Evolutionary conservation across 2,888 invertebrate genomes (phyloP).

Genomic region (Agonopterix arenella): DNA sequence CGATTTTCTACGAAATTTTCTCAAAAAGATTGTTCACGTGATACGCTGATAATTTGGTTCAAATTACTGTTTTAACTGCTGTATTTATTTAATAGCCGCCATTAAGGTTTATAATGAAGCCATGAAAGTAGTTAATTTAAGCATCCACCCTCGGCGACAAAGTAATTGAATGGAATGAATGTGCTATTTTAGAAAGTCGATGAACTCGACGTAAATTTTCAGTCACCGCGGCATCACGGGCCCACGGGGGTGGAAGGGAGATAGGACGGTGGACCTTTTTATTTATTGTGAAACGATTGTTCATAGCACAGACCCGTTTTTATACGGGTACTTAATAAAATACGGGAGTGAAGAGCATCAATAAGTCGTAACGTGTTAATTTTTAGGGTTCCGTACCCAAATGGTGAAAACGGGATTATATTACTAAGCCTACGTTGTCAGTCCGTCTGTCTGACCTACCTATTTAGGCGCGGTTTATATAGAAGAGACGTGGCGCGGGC

Average conservation of each 20-base stretch:
- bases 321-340: conserved; percentile 43
- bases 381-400: too few relatives aligned
- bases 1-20: too few relatives aligned
- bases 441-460: too few relatives aligned
- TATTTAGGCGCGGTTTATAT: too few relatives aligned
- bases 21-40: neutral
- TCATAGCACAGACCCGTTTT: conserved; percentile 32
- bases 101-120: conserved; percentile 8
- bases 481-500: too few relatives aligned
- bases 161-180: conserved; percentile 15
- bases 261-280: conserved; percentile 40
- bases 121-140: conserved; percentile 7
- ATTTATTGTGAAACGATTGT: conserved; percentile 46
- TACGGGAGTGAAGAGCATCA: too few relatives aligned
- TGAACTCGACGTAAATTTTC: conserved; percentile 27
- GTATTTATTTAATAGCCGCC: conserved; percentile 5
- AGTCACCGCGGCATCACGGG: conserved; percentile 21
- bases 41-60: neutral
- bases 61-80: neutral
- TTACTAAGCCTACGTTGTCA: too few relatives aligned
- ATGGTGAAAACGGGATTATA: too few relatives aligned
- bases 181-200: conserved; percentile 23
- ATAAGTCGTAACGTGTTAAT: too few relatives aligned
- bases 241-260: conserved; percentile 40
- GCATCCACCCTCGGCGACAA: conserved; percentile 7